These are phyloP conservation scores for Lutraria rhynchaena DNA, from an alignment of 1,140 invertebrate species.

Conservation along the genomic window DNA sequence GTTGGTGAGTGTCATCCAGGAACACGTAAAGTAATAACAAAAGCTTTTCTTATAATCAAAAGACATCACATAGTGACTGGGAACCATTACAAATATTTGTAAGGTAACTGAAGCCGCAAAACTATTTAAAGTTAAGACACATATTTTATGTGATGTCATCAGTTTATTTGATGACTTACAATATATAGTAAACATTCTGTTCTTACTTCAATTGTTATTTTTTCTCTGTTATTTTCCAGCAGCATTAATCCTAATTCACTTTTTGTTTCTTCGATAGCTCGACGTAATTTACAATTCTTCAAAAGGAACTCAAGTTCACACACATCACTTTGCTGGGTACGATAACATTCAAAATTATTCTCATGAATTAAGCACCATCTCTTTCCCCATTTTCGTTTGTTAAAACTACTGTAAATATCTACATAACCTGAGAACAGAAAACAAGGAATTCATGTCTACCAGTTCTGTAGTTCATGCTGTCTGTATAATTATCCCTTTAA, in stretches of 20 bases:
- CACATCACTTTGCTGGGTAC: slow-evolving; percentile 62
- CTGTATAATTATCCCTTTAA: too few relatives aligned
- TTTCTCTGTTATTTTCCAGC: slow-evolving; percentile 70
- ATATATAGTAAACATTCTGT: too few relatives aligned
- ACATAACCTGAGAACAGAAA: slow-evolving; percentile 68
- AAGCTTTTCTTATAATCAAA: too few relatives aligned
- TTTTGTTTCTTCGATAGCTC: slow-evolving; percentile 73
- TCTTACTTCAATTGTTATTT: slow-evolving; percentile 78
- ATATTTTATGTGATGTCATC: too few relatives aligned
- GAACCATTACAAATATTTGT: too few relatives aligned
- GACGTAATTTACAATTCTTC: slow-evolving; percentile 70
- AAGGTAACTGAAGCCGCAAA: too few relatives aligned
- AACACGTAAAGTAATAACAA: too few relatives aligned
- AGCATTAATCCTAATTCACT: slow-evolving; percentile 76
- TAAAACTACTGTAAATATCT: slow-evolving; percentile 77
- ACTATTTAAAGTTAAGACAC: too few relatives aligned
- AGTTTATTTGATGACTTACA: too few relatives aligned
- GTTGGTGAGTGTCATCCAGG: not conserved
- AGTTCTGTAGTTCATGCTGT: too few relatives aligned
- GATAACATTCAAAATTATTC: slow-evolving; percentile 74
- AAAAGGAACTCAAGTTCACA: slow-evolving; percentile 76
- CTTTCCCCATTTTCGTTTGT: slow-evolving; percentile 75
- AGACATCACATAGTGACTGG: too few relatives aligned
- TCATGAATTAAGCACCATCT: slow-evolving; percentile 75
- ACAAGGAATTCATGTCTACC: not conserved